Evolutionary conservation across 37 sponge, comb jelly and placozoan genomes (phyloP).

Genomic region (Eunapius fragilis): DNA sequence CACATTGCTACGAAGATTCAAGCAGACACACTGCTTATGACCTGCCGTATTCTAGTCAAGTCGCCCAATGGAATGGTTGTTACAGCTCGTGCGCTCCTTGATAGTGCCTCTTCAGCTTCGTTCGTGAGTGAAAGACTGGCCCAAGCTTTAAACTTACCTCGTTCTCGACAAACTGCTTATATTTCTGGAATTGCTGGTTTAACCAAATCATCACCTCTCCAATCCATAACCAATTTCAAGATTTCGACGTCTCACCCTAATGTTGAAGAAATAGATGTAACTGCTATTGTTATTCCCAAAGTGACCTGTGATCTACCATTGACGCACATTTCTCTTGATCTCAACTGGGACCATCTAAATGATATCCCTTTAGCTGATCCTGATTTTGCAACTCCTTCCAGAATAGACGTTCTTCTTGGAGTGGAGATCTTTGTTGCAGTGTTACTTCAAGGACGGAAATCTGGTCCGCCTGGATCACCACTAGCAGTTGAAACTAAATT

Average conservation of each 20-base stretch:
- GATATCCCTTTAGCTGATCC: constrained; percentile 37
- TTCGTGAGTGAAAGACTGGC: constrained; percentile 39
- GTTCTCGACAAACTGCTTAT: constrained; percentile 4
- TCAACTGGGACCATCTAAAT: constrained; percentile 21
- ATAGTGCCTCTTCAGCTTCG: constrained; percentile 47
- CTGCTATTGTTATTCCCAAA: constrained; percentile 31
- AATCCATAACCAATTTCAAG: constrained; percentile 28
- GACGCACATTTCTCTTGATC: constrained; percentile 6
- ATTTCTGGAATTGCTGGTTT: constrained; percentile 58
- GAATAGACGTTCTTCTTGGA: constrained; percentile 39
- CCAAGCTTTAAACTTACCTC: constrained; percentile 20
- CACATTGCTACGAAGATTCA: neutral
- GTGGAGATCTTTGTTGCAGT: constrained; percentile 26
- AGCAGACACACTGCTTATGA: neutral
- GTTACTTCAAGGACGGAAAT: constrained; percentile 33
- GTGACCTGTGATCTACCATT: constrained; percentile 43
- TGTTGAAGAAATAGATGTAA: constrained; percentile 7
- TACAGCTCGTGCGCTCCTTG: constrained; percentile 45
- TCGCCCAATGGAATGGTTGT: neutral
- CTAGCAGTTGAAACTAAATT: no score
- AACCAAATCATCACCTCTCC: neutral
- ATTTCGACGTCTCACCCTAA: constrained; percentile 16
- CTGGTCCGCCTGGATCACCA: no score
- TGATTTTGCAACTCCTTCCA: constrained; percentile 23
- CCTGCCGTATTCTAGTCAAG: no score